Conservation (phyloP, 2,113 vertebrate species). For the Heterotis niloticus region DNA sequence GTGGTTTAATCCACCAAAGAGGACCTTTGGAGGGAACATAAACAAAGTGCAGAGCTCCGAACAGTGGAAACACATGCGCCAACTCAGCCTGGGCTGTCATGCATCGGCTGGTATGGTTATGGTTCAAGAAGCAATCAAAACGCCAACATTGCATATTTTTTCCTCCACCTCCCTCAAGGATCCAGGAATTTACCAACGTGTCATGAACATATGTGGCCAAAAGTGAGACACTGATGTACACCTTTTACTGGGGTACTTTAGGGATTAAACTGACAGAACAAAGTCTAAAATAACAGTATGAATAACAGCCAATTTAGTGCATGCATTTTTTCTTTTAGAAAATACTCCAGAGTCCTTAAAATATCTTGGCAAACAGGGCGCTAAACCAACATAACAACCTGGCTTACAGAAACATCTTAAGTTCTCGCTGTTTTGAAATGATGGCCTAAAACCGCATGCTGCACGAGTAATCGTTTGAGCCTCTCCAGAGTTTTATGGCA, state of each 20-base stretch:
- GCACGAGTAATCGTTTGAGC: neutral
- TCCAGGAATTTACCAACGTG: neutral
- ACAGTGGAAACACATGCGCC: neutral
- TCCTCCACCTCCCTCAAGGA: neutral
- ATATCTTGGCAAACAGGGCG: neutral
- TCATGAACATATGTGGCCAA: neutral
- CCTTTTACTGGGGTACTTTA: neutral
- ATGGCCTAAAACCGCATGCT: neutral
- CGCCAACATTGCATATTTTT: neutral
- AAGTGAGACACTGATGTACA: neutral
- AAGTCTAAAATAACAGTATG: neutral
- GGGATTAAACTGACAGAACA: neutral
- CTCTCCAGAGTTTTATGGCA: too few species aligned
- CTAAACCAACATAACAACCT: neutral
- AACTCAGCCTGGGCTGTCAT: neutral
- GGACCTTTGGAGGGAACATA: neutral
- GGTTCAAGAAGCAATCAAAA: neutral
- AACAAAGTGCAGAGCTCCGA: constrained; percentile 10
- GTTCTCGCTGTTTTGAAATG: neutral
- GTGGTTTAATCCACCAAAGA: neutral
- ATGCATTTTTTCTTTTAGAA: too few species aligned
- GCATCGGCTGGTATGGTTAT: neutral
- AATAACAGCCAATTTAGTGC: neutral
- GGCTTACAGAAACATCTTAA: neutral
- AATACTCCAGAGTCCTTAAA: neutral